Conservation (phyloP, 2,888 invertebrate genomes). For the Schizotus pectinicornis region DNA sequence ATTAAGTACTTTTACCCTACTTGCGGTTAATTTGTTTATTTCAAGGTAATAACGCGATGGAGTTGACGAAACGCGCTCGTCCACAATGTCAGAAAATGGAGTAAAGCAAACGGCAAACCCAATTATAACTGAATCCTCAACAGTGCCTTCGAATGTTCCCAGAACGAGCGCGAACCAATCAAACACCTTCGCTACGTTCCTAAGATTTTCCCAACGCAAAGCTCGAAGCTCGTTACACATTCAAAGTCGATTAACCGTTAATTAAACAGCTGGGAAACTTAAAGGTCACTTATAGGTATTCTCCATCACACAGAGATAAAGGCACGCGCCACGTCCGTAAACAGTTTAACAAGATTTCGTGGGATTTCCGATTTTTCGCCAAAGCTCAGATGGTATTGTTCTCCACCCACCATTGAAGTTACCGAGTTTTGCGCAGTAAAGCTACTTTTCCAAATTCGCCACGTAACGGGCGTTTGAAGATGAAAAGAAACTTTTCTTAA, state of each 20-base stretch:
- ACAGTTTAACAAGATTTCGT: slow-evolving; percentile 20
- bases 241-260: slow-evolving; percentile 34
- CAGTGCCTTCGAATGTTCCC: slow-evolving; percentile 33
- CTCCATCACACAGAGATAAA: slow-evolving; percentile 4
- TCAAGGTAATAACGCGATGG: too few species aligned
- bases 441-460: not conserved
- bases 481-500: too few species aligned
- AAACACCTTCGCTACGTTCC: slow-evolving; percentile 29
- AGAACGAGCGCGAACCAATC: slow-evolving; percentile 35
- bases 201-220: slow-evolving; percentile 32
- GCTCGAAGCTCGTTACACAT: slow-evolving; percentile 21
- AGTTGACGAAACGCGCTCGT: too few species aligned
- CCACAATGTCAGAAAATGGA: slow-evolving; percentile 5
- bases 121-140: slow-evolving; percentile 41
- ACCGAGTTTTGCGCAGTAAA: not conserved
- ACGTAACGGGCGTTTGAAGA: too few species aligned
- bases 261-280: slow-evolving; percentile 31
- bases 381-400: slow-evolving; percentile 21
- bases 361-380: slow-evolving; percentile 14
- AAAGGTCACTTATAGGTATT: slow-evolving; percentile 37
- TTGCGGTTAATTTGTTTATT: too few species aligned
- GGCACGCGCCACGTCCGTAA: not conserved
- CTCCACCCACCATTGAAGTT: slow-evolving; percentile 15
- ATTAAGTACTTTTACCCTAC: too few species aligned
- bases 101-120: slow-evolving; percentile 33